A percentile compares a stretch with the other conserved stretches of the same genome.
Conservation (phyloP, 2,797 vertebrate genomes). For the Poecilia wingei region DNA sequence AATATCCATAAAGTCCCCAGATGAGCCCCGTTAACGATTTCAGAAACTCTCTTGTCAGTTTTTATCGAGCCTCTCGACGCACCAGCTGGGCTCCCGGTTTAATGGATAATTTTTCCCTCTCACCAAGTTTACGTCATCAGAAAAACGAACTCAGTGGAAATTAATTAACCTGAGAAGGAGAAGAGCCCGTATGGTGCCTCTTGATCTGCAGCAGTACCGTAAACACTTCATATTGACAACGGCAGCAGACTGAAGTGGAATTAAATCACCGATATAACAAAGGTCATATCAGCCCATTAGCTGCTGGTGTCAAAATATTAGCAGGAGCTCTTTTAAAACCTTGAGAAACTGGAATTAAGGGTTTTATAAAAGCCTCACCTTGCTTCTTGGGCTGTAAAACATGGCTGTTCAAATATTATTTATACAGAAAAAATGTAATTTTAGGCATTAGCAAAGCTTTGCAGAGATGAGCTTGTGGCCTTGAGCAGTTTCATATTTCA, state of each 20-base stretch:
- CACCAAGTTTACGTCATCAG: conserved; percentile 29
- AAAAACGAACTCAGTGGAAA: conserved; percentile 14
- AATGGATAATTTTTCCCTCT: conserved; percentile 12
- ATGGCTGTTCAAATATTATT: background rate
- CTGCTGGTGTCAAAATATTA: background rate
- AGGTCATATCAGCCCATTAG: conserved; percentile 12
- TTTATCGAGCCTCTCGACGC: conserved; percentile 27
- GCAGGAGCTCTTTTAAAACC: background rate
- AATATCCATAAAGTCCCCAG: conserved; percentile 20
- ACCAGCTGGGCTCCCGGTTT: conserved; percentile 39
- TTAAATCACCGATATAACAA: conserved; percentile 12
- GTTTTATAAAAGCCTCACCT: background rate
- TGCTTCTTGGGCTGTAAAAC: background rate
- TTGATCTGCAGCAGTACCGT: conserved; percentile 10
- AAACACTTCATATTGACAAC: conserved; percentile 34
- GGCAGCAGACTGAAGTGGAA: conserved; percentile 27
- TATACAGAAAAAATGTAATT: background rate
- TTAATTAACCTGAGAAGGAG: conserved; percentile 23
- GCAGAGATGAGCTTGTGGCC: background rate
- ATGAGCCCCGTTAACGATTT: conserved; percentile 40
- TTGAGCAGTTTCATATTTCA: background rate
- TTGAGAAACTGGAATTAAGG: background rate
- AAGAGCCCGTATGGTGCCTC: conserved; percentile 5
- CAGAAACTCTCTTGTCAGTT: conserved; percentile 30
- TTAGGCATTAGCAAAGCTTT: too few species aligned